These are phyloP conservation scores for Microtus richardsoni DNA, from an alignment of 2,113 vertebrate species.

Conservation along the genomic window DNA sequence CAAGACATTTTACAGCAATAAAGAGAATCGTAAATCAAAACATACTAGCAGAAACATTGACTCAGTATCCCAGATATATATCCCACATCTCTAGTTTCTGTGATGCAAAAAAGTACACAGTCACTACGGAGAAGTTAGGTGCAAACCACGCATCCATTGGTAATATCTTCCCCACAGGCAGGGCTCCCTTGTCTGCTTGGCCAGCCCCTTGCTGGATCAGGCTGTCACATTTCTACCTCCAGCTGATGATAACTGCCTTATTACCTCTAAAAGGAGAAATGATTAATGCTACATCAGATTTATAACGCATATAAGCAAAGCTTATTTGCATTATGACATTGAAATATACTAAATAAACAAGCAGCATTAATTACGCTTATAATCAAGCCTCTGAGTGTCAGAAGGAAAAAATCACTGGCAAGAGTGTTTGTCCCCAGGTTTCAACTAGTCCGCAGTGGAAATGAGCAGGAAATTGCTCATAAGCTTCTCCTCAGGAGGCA, in stretches of 20 bases:
- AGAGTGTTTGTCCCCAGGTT: background rate
- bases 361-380: constrained; percentile 51
- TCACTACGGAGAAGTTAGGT: background rate
- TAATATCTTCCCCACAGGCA: background rate
- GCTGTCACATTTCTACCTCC: background rate
- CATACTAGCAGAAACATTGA: background rate
- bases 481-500: background rate
- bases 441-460: background rate
- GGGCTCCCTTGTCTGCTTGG: background rate
- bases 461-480: constrained; percentile 22
- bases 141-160: background rate
- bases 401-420: constrained; percentile 50
- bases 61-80: background rate
- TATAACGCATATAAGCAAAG: constrained; percentile 21
- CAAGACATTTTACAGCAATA: background rate
- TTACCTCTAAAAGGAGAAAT: background rate
- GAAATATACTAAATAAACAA: constrained; percentile 61
- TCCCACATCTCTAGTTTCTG: background rate
- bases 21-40: background rate
- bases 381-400: constrained; percentile 26
- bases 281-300: background rate
- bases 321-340: constrained; percentile 50
- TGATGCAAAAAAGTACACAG: background rate
- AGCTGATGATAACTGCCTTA: background rate
- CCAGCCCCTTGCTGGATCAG: background rate